These are phyloP conservation scores for Rotaria socialis DNA, from an alignment of 2,888 invertebrate genomes.

Conservation along the genomic window DNA sequence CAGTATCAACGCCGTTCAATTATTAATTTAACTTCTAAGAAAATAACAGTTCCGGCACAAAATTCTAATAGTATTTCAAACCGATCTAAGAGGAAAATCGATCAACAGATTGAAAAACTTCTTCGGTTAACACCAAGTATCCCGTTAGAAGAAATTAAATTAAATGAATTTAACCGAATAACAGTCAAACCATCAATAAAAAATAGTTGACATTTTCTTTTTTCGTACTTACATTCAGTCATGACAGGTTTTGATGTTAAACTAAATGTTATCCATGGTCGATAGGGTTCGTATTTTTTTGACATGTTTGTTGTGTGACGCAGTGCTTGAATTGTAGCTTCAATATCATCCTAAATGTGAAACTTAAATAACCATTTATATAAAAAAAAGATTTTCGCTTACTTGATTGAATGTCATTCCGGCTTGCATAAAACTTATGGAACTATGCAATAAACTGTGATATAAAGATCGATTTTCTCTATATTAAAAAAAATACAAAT, in stretches of 20 bases:
- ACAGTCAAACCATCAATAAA: no score
- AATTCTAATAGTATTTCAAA: no score
- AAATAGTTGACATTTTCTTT: no score
- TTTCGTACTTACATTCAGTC: slow-evolving; percentile 50
- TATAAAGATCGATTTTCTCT: slow-evolving; percentile 80
- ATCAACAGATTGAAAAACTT: no score
- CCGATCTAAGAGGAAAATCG: no score
- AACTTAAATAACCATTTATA: no score
- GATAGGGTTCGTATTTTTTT: slow-evolving; percentile 64
- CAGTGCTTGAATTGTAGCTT: slow-evolving; percentile 70
- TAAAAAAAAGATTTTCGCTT: slow-evolving; percentile 48
- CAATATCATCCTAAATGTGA: slow-evolving; percentile 66
- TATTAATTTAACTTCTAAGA: no score
- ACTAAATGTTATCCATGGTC: slow-evolving; percentile 73
- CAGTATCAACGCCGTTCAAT: no score
- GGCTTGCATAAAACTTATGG: slow-evolving; percentile 84
- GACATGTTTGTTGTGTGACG: slow-evolving; percentile 75
- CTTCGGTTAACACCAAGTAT: no score
- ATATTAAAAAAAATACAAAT: slow-evolving; percentile 46
- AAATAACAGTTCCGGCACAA: no score
- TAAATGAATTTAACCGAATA: no score
- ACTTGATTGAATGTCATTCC: slow-evolving; percentile 83
- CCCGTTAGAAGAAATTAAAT: no score
- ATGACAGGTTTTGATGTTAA: slow-evolving; percentile 74
- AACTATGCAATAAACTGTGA: slow-evolving; percentile 80